Base-by-base conservation (phyloP, 2,888 invertebrate species). In the Chesias legatella region DNA sequence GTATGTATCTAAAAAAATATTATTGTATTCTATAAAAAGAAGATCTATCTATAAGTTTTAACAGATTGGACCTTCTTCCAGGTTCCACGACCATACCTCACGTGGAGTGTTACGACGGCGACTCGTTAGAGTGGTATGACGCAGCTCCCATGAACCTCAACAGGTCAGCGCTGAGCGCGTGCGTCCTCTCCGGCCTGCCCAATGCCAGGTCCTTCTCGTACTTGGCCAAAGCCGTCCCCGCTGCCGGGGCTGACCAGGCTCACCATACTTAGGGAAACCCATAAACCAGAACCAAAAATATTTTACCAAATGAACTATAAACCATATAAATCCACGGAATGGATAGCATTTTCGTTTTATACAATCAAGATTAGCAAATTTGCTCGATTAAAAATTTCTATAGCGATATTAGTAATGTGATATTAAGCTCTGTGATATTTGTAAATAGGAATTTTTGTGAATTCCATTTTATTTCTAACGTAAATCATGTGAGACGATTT, bases 71-170 rank as follows among this genome's bases (percentile, higher is more conserved):
- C n/a, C n/a, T n/a, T n/a, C n/a, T 68, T 54, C 10, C 73, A 93
- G 93, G 93, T 44, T 90, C 91, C 0, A 91, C 92, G 6, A 94
- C 94, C 0, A 92, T 94, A 31, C 90, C 92, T 10, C 91, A 90
- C 64, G 95, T 95, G 48, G 96, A 96, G 72, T 94, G 92, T 66
- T 95, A 93, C 73, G 94, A 95, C 61, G 90, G 89, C 0, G 86
- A 90, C 38, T 88, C 88, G 0, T 79, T 91, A 56, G 90, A 90
- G 61, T 93, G 93, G 93, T 90, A 90, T 65, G 90, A 90, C 56
- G 93, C 93, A 0, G 90, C 93, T 0, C 92, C 93, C 6, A 95
- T 96, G 94, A 94, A 94, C 70, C 78, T 95, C 23, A 94, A 94
- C 71, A 89, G 95, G 9, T 95, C 95, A 38, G 95, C 95, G 0